These are phyloP conservation scores for Platysteira castanea DNA, from an alignment of 2,113 vertebrate genomes.

Conservation along the genomic window DNA sequence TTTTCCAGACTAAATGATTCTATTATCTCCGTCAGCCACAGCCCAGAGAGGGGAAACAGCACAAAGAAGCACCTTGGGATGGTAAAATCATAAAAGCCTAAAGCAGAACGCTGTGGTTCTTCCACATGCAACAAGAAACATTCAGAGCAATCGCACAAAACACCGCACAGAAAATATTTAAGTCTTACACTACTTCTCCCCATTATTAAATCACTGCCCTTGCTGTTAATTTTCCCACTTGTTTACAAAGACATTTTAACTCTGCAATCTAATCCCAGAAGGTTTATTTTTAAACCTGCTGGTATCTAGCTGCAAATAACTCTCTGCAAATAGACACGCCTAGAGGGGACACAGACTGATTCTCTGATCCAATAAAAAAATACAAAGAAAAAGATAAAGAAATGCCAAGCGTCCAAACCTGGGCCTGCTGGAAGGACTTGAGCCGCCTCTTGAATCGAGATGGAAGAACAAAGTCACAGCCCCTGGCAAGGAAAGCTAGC, in stretches of 20 bases:
- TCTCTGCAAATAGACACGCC: constrained; percentile 77
- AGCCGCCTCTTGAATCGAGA: constrained; percentile 98
- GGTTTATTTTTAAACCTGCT: constrained; percentile 91
- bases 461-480: constrained; percentile 98
- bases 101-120: neutral
- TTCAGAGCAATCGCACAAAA: neutral
- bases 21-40: neutral
- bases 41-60: neutral
- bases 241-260: constrained; percentile 82
- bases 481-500: constrained; percentile 93
- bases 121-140: neutral
- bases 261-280: constrained; percentile 82
- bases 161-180: neutral
- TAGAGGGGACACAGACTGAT: constrained; percentile 68
- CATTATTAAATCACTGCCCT: constrained; percentile 40
- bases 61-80: neutral
- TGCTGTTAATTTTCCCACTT: constrained; percentile 44
- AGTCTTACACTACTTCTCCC: neutral
- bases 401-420: constrained; percentile 81
- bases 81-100: neutral
- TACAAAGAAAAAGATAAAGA: constrained; percentile 57
- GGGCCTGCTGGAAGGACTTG: constrained; percentile 96
- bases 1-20: neutral
- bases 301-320: constrained; percentile 90
- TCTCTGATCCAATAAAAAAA: constrained; percentile 67